Conservation (phyloP, 1,140 invertebrate genomes). For the Drosophila asahinai region DNA sequence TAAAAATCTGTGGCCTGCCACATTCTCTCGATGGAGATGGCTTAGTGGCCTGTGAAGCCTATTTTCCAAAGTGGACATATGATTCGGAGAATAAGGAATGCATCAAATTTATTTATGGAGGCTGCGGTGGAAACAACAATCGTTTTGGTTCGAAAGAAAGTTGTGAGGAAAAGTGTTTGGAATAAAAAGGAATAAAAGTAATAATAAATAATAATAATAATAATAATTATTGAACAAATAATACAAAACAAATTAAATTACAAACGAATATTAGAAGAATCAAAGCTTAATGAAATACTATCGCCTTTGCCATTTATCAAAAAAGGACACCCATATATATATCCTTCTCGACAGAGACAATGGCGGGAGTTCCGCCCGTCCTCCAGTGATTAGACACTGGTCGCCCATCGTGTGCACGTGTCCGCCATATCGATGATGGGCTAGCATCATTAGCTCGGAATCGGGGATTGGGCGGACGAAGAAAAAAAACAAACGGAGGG, state of each 20-base stretch:
- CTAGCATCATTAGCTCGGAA: constrained; percentile 53
- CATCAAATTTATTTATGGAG: constrained; percentile 90
- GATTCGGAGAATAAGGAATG: constrained; percentile 89
- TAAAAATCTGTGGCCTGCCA: constrained; percentile 40
- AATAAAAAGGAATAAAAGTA: neutral
- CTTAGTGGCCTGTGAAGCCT: constrained; percentile 28
- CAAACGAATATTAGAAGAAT: neutral
- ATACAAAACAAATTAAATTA: constrained; percentile 1
- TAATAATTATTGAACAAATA: no score
- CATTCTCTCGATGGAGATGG: constrained; percentile 46
- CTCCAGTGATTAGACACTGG: constrained; percentile 58
- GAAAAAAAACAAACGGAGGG: neutral
- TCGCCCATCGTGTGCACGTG: constrained; percentile 52
- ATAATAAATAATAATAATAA: neutral
- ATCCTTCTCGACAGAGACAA: constrained; percentile 51
- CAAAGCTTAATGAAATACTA: neutral
- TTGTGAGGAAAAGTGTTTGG: constrained; percentile 52
- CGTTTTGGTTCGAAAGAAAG: constrained; percentile 87
- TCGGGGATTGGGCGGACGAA: neutral
- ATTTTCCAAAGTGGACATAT: constrained; percentile 86
- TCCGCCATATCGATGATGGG: constrained; percentile 54
- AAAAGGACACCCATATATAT: neutral
- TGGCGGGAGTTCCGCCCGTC: neutral
- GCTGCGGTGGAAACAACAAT: constrained; percentile 95
- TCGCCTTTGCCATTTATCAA: neutral